phyloP scores from a whole-genome alignment of 2,797 vertebrate genomes.

The Gobio occitaniae region DNA sequence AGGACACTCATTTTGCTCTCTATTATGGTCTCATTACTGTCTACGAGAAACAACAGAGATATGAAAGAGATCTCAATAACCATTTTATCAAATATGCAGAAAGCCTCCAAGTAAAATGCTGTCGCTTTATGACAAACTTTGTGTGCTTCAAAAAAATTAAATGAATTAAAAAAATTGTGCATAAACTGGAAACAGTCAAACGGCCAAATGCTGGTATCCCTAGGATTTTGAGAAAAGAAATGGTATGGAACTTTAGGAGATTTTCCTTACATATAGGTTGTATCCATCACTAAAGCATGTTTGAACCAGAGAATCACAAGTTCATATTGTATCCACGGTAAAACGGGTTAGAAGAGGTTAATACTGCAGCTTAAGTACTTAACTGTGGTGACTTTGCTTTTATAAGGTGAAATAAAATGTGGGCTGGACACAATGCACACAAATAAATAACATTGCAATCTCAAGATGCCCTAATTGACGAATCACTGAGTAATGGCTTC shows the following conservation, averaged over 20 bases:
- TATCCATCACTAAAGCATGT: background rate
- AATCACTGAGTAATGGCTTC: background rate
- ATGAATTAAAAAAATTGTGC: background rate
- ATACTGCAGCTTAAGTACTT: background rate
- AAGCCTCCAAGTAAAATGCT: background rate
- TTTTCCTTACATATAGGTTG: background rate
- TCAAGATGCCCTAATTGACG: background rate
- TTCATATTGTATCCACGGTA: background rate
- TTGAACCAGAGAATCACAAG: background rate
- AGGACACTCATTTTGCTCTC: background rate
- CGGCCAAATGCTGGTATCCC: background rate
- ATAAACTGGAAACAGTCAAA: background rate
- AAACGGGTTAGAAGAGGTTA: background rate
- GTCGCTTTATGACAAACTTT: background rate
- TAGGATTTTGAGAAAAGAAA: background rate
- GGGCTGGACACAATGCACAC: background rate
- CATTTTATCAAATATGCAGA: background rate
- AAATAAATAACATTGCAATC: background rate
- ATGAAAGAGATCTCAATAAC: background rate
- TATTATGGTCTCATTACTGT: background rate
- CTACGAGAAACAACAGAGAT: background rate
- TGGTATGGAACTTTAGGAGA: background rate
- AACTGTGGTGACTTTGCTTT: background rate
- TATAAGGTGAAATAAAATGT: background rate
- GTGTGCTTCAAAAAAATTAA: background rate